Evolutionary conservation across 2,113 vertebrate genomes (phyloP).

Genomic region (Dascyllus trimaculatus): DNA sequence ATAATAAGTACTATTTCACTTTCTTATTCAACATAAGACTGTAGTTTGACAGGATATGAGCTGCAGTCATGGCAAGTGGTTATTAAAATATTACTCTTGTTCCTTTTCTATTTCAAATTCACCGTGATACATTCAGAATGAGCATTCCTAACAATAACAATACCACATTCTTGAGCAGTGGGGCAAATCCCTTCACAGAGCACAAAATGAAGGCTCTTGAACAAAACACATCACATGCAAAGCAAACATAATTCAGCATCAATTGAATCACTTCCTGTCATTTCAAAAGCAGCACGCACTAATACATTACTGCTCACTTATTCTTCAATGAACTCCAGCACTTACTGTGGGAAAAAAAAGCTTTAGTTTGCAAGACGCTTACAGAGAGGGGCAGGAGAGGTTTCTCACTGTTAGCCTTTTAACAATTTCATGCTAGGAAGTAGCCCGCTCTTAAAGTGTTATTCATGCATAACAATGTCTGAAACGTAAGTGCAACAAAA

Average conservation of each 20-base stretch:
- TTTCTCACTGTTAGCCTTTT: conserved; percentile 11
- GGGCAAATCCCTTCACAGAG: conserved; percentile 52
- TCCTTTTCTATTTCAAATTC: conserved; percentile 3
- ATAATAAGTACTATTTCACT: conserved; percentile 58
- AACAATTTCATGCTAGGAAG: background rate
- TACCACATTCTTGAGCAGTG: conserved; percentile 49
- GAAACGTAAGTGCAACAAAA: background rate
- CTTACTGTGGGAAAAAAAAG: conserved; percentile 7
- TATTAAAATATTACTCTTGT: conserved; percentile 1
- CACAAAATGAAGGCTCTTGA: conserved; percentile 52
- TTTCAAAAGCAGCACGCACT: conserved; percentile 45
- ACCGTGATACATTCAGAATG: conserved; percentile 20
- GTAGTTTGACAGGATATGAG: conserved; percentile 16
- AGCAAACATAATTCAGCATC: conserved; percentile 51
- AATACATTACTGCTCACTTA: conserved; percentile 51
- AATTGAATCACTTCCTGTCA: conserved; percentile 53
- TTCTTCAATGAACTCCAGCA: conserved; percentile 26
- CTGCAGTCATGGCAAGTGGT: conserved; percentile 12
- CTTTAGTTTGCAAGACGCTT: conserved; percentile 24
- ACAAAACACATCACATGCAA: conserved; percentile 45
- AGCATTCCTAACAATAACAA: conserved; percentile 55
- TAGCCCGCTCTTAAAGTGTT: background rate
- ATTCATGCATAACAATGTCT: conserved; percentile 10
- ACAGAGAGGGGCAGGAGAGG: background rate
- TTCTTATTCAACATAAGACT: conserved; percentile 29